Evolutionary conservation across 1,140 invertebrate genomes (phyloP).

Genomic region (Drosophila equinoxialis): DNA sequence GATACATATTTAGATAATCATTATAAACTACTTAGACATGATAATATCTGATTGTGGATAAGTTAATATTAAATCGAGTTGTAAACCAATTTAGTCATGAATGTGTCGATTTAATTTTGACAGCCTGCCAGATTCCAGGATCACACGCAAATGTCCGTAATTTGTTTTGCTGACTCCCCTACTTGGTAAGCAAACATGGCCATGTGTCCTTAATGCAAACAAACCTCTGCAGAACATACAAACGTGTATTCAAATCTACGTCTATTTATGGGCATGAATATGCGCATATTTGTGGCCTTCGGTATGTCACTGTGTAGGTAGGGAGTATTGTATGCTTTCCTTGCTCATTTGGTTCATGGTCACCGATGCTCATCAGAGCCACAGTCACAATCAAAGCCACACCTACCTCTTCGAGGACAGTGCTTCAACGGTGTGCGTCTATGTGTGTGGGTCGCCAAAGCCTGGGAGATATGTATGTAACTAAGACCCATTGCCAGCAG

Average conservation of each 20-base stretch:
- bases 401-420: constrained; percentile 16
- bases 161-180: constrained; percentile 16
- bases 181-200: not conserved
- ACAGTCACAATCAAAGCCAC: constrained; percentile 3
- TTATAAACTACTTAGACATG: not conserved
- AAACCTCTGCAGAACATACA: constrained; percentile 1
- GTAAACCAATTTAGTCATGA: constrained; percentile 33
- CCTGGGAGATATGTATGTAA: constrained; percentile 16
- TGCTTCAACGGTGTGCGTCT: constrained; percentile 15
- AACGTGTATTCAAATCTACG: constrained; percentile 20
- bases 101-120: constrained; percentile 35
- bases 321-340: not conserved
- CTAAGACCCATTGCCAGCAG: constrained; percentile 13
- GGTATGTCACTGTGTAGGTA: constrained; percentile 1
- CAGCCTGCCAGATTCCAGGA: constrained; percentile 9
- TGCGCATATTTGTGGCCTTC: constrained; percentile 43
- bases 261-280: constrained; percentile 54
- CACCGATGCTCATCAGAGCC: constrained; percentile 36
- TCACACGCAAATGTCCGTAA: constrained; percentile 21
- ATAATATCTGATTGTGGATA: not conserved
- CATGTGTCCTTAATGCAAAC: constrained; percentile 17
- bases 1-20: too few relatives aligned
- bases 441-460: constrained; percentile 1
- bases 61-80: constrained; percentile 21
- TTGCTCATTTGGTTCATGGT: constrained; percentile 24